Conservation (phyloP, 2,888 invertebrate species). For the Rosalia funebris region DNA sequence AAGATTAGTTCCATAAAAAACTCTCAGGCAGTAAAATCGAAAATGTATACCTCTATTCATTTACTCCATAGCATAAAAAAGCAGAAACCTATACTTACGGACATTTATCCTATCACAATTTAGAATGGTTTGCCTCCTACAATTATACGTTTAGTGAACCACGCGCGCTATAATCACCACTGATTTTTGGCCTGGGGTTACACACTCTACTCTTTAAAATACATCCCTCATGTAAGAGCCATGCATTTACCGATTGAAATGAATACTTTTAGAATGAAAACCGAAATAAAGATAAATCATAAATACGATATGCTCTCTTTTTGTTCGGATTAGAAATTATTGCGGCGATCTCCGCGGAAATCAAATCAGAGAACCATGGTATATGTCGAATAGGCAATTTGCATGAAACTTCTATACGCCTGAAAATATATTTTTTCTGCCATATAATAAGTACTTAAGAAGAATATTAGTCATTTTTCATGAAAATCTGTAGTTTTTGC, state of each 20-base stretch:
- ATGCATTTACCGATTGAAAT: conserved; percentile 33
- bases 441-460: too few species aligned
- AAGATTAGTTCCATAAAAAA: conserved; percentile 12
- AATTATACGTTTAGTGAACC: conserved; percentile 41
- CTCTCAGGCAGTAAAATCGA: conserved; percentile 19
- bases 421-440: too few species aligned
- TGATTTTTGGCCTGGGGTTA: conserved; percentile 32
- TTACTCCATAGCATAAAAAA: conserved; percentile 23
- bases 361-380: too few species aligned
- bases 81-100: conserved; percentile 35
- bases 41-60: conserved; percentile 23
- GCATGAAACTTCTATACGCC: too few species aligned
- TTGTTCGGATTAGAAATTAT: neutral
- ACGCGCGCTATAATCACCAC: conserved; percentile 40
- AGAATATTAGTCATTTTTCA: too few species aligned
- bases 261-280: conserved; percentile 30
- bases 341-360: neutral
- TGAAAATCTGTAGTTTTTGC: too few species aligned
- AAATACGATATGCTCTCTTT: conserved; percentile 14
- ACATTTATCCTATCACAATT: conserved; percentile 40
- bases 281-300: conserved; percentile 26
- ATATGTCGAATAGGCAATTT: too few species aligned
- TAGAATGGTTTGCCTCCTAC: conserved; percentile 38
- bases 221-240: conserved; percentile 33
- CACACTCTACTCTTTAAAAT: conserved; percentile 30